A percentile compares a stretch with the other conserved stretches of the same genome.
phyloP scores from a whole-genome alignment of 2,888 invertebrate species.

The Acleris sparsana region DNA sequence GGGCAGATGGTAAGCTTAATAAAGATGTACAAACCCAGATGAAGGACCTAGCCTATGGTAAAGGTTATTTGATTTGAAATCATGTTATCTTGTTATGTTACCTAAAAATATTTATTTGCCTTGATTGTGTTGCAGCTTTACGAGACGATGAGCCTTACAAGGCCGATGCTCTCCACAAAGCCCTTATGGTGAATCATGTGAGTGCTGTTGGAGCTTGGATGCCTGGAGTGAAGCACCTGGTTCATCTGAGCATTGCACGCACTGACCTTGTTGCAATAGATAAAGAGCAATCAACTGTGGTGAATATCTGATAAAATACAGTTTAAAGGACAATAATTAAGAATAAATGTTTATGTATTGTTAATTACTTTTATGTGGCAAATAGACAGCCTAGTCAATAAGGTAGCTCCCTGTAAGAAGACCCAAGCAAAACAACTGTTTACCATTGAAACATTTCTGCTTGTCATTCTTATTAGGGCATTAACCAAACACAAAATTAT shows the following conservation, averaged over 20 bases:
- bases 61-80: constrained; percentile 14
- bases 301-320: neutral
- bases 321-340: constrained; percentile 1
- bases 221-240: constrained; percentile 84
- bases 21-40: constrained; percentile 73
- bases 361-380: constrained; percentile 3
- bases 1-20: constrained; percentile 82
- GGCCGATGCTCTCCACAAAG: constrained; percentile 84
- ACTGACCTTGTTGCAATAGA: constrained; percentile 72
- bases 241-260: constrained; percentile 75
- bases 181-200: constrained; percentile 84
- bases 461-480: no score
- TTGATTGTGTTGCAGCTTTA: constrained; percentile 71
- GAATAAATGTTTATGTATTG: constrained; percentile 7
- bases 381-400: no score
- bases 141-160: constrained; percentile 68
- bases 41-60: constrained; percentile 82
- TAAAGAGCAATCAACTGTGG: constrained; percentile 53
- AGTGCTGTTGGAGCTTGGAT: constrained; percentile 84
- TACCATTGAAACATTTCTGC: no score
- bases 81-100: neutral
- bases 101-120: no score
- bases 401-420: no score
- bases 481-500: no score
- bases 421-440: no score